These are phyloP conservation scores for Physeter macrocephalus DNA, from an alignment of 2,113 vertebrate genomes.

Conservation along the genomic window DNA sequence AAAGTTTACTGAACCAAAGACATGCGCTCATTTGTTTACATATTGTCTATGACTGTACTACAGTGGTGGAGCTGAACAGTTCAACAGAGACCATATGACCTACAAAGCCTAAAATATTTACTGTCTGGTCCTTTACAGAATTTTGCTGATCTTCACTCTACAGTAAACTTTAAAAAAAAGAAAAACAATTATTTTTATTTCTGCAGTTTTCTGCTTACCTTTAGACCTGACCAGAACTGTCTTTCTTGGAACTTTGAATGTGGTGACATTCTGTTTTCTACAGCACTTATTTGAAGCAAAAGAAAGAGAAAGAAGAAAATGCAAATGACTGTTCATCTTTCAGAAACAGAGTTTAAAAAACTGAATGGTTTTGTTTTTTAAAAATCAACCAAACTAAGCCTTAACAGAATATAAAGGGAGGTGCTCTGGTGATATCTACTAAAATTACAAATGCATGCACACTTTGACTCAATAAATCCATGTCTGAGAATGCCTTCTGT, in stretches of 20 bases:
- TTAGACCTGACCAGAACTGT: constrained; percentile 89
- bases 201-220: constrained; percentile 80
- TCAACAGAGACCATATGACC: neutral
- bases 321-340: neutral
- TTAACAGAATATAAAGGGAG: neutral
- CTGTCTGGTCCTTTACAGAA: neutral
- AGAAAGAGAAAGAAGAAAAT: neutral
- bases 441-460: neutral
- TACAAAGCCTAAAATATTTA: neutral
- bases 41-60: neutral
- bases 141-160: neutral
- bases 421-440: neutral
- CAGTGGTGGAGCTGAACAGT: neutral
- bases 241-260: constrained; percentile 87
- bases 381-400: neutral
- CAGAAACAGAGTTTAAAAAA: neutral
- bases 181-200: neutral
- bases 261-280: constrained; percentile 84
- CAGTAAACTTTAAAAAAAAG: neutral
- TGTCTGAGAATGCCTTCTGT: neutral
- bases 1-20: neutral
- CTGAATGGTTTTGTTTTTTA: neutral
- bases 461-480: neutral
- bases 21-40: neutral
- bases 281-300: constrained; percentile 72